These are phyloP conservation scores for Sweltsa coloradensis DNA, from an alignment of 1,140 invertebrate genomes.

Conservation along the genomic window DNA sequence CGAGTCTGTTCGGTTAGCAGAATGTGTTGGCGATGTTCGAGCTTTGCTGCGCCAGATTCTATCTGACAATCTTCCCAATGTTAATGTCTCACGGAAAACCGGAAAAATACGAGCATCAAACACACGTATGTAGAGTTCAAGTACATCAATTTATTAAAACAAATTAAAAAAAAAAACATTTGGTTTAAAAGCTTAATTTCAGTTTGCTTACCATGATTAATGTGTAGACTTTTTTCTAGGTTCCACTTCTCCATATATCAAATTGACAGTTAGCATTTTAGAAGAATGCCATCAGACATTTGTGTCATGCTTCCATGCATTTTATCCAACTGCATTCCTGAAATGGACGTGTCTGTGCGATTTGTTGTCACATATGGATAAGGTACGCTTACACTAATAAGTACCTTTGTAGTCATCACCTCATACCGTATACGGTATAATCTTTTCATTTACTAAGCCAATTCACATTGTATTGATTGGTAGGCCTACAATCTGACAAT, in stretches of 20 bases:
- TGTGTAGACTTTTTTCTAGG: conserved; percentile 5
- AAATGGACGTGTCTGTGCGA: conserved; percentile 90
- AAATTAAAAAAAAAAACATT: neutral
- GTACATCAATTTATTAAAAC: too few species aligned
- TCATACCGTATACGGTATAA: too few species aligned
- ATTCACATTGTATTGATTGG: too few species aligned
- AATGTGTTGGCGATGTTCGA: conserved; percentile 75
- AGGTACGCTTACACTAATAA: conserved; percentile 44
- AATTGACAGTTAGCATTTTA: conserved; percentile 56
- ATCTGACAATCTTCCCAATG: conserved; percentile 50
- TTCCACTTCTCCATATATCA: conserved; percentile 18
- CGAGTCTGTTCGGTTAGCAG: conserved; percentile 66
- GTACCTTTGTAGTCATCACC: too few species aligned
- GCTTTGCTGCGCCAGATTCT: conserved; percentile 73
- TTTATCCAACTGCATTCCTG: conserved; percentile 84
- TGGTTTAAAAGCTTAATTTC: neutral
- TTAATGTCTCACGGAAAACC: conserved; percentile 15
- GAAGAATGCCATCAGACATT: conserved; percentile 86
- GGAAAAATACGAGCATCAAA: conserved; percentile 21
- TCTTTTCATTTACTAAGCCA: too few species aligned
- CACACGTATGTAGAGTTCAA: too few species aligned
- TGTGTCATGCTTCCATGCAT: conserved; percentile 85
- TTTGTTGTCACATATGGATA: conserved; percentile 63
- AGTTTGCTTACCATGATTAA: neutral
- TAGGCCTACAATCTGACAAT: too few species aligned